Evolutionary conservation across 2,888 invertebrate genomes (phyloP).

Genomic region (Eristalinus sepulchralis): DNA sequence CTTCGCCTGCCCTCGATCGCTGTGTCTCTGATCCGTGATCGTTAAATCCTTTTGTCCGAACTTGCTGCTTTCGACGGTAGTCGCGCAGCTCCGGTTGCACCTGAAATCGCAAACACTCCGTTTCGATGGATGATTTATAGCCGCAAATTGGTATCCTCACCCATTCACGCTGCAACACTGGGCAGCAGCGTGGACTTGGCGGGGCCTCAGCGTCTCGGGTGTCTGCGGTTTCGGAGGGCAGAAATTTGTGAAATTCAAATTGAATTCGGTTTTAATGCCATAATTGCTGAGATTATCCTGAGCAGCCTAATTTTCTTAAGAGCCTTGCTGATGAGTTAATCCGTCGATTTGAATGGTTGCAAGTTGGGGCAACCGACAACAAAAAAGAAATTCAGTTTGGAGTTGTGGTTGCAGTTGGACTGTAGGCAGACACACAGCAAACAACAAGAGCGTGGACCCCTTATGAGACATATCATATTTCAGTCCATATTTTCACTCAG

Average conservation of each 20-base stretch:
- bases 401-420: background rate
- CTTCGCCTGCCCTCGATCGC: background rate
- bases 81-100: constrained; percentile 37
- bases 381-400: background rate
- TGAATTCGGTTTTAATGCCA: constrained; percentile 49
- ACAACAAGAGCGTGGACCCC: too few relatives aligned
- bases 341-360: background rate
- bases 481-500: too few relatives aligned
- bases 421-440: too few relatives aligned
- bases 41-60: constrained; percentile 57
- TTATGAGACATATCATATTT: too few relatives aligned
- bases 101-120: constrained; percentile 62
- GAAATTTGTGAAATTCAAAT: constrained; percentile 42
- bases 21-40: constrained; percentile 23
- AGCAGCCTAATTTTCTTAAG: constrained; percentile 19
- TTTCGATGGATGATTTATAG: constrained; percentile 65
- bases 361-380: background rate
- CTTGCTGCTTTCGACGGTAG: constrained; percentile 36
- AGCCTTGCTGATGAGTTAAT: constrained; percentile 20
- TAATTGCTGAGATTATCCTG: constrained; percentile 29
- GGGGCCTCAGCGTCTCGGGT: constrained; percentile 8
- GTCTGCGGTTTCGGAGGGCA: background rate
- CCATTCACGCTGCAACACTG: constrained; percentile 2
- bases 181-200: background rate
- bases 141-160: constrained; percentile 62